These are phyloP conservation scores for Gallinago nigripennis DNA, from an alignment of 2,797 vertebrate species.

Conservation along the genomic window DNA sequence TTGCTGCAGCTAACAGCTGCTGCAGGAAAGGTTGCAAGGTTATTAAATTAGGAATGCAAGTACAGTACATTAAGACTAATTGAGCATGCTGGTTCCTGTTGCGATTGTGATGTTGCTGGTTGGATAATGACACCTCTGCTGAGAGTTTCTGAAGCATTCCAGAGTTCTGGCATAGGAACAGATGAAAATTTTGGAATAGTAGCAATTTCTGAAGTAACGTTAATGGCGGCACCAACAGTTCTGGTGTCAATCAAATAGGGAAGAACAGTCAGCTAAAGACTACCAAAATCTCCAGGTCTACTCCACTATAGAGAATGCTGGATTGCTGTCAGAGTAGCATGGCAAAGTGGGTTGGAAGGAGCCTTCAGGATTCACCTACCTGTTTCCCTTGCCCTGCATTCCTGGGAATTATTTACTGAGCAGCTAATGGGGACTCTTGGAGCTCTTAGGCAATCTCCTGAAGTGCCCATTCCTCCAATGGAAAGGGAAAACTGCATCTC, in stretches of 20 bases:
- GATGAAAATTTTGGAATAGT: neutral
- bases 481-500: neutral
- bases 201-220: neutral
- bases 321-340: neutral
- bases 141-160: neutral
- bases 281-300: neutral
- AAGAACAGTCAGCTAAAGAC: neutral
- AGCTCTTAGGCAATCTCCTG: neutral
- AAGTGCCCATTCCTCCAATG: neutral
- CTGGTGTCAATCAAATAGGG: neutral
- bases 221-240: neutral
- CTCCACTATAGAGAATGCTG: neutral
- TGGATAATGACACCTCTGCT: neutral
- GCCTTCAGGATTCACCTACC: neutral
- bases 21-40: slow-evolving; percentile 24
- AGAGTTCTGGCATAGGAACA: neutral
- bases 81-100: slow-evolving; percentile 2
- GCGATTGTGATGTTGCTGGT: neutral
- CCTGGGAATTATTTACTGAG: neutral
- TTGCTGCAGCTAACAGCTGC: slow-evolving; percentile 13
- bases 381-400: neutral
- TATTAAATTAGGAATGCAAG: slow-evolving; percentile 5
- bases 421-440: neutral
- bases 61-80: slow-evolving; percentile 15
- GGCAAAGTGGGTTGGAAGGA: neutral